Percentiles rank a stretch among this genome's conserved stretches.
Evolutionary conservation across 2,797 vertebrate species (phyloP).

Genomic region (Chrysocyon brachyurus): DNA sequence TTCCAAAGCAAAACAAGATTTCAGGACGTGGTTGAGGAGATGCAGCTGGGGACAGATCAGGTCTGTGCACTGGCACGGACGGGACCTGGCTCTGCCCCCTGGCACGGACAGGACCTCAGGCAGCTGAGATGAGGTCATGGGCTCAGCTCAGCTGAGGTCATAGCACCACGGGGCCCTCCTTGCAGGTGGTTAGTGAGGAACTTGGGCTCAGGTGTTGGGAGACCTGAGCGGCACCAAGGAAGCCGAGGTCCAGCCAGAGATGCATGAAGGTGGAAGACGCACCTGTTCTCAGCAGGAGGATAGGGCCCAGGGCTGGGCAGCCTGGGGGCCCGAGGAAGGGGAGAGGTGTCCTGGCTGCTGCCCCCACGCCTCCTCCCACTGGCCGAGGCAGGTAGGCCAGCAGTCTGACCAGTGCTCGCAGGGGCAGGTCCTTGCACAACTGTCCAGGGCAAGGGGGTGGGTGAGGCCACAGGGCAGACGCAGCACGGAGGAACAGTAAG

Average conservation of each 20-base stretch:
- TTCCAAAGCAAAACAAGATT: neutral
- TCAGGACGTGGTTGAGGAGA: neutral
- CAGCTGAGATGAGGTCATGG: neutral
- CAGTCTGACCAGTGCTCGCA: neutral
- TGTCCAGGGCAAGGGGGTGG: no score
- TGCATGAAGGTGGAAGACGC: no score
- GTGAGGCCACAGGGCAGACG: no score
- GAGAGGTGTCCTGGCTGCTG: fast-evolving
- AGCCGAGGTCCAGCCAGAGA: neutral
- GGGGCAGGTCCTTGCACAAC: neutral
- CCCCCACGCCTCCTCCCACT: no score
- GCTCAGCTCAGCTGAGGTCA: neutral
- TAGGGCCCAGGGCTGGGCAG: neutral
- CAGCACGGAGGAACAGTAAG: fast-evolving
- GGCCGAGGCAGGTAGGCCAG: neutral
- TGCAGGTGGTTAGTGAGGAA: neutral
- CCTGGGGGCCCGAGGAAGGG: fast-evolving
- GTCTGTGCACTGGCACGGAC: neutral
- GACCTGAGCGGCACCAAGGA: neutral
- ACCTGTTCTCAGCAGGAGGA: neutral
- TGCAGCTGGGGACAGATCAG: neutral
- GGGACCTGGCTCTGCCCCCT: neutral
- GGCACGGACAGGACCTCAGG: neutral
- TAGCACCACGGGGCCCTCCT: neutral
- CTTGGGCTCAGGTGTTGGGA: neutral